Evolutionary conservation across 2,113 vertebrate genomes (phyloP).

Genomic region (Pseudois nayaur): DNA sequence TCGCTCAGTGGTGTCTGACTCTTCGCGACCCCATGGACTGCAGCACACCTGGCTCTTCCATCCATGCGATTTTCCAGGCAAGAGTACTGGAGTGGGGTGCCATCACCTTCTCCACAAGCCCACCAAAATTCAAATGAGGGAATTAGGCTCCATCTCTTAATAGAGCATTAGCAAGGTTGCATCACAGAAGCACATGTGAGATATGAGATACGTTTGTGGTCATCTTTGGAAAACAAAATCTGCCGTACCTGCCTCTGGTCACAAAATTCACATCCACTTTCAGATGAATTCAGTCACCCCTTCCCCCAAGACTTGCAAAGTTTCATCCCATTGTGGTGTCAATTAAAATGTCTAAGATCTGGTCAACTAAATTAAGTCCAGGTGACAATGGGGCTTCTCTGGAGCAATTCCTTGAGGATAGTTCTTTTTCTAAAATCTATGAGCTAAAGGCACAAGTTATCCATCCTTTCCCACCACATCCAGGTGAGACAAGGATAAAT

Average conservation of each 20-base stretch:
- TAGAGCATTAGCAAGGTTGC: neutral
- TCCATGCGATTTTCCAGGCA: too few relatives aligned
- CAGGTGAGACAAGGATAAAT: neutral
- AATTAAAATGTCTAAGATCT: neutral
- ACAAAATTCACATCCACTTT: neutral
- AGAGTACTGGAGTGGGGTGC: too few relatives aligned
- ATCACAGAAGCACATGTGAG: neutral
- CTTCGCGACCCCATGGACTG: too few relatives aligned
- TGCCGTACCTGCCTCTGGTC: neutral
- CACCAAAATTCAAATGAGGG: neutral
- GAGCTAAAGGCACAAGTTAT: neutral
- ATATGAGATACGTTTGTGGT: neutral
- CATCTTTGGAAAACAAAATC: neutral
- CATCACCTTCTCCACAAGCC: neutral
- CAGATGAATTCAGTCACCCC: neutral
- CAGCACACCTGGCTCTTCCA: too few relatives aligned
- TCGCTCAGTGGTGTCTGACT: too few relatives aligned
- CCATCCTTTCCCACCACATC: neutral
- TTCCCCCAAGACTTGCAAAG: neutral
- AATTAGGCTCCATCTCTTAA: neutral
- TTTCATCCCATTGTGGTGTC: neutral
- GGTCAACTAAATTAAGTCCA: neutral
- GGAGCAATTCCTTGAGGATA: neutral
- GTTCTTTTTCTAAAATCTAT: neutral
- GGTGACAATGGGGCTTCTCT: neutral